Evolutionary conservation across 1,140 invertebrate genomes (phyloP).

Genomic region (Magallana gigas): DNA sequence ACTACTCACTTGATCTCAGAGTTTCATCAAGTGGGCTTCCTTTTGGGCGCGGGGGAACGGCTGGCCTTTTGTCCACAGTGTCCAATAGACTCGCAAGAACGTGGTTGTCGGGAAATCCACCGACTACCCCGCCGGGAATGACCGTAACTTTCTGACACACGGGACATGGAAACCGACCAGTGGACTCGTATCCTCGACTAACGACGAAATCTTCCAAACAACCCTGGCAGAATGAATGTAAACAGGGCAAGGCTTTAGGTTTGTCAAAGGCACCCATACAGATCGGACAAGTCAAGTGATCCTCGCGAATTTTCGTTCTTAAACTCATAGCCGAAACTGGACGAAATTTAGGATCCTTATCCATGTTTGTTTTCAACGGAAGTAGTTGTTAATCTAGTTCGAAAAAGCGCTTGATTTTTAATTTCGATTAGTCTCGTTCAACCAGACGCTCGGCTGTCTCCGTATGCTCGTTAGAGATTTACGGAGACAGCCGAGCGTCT

Average conservation of each 20-base stretch:
- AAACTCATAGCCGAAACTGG: conserved; percentile 59
- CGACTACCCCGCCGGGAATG: conserved; percentile 66
- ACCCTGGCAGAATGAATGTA: conserved; percentile 74
- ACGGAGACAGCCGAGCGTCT: no score
- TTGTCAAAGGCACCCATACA: conserved; percentile 68
- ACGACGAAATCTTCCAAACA: conserved; percentile 72
- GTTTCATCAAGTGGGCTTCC: background rate
- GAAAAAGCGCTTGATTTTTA: no score
- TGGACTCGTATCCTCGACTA: conserved; percentile 59
- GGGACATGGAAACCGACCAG: conserved; percentile 73
- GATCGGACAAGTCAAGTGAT: conserved; percentile 74
- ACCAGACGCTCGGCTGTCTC: no score
- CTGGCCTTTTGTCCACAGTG: conserved; percentile 63
- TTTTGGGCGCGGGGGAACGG: conserved; percentile 53
- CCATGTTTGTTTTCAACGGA: conserved; percentile 43
- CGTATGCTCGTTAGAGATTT: no score
- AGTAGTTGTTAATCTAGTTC: background rate
- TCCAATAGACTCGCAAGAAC: conserved; percentile 68
- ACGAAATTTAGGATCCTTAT: conserved; percentile 37
- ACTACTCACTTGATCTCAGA: background rate
- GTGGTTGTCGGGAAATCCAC: conserved; percentile 72
- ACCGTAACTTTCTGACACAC: conserved; percentile 63
- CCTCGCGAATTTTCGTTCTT: conserved; percentile 66
- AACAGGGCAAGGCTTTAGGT: conserved; percentile 75
- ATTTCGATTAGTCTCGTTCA: no score